Conservation (phyloP, 2,113 vertebrate species). For the Ochotona princeps region DNA sequence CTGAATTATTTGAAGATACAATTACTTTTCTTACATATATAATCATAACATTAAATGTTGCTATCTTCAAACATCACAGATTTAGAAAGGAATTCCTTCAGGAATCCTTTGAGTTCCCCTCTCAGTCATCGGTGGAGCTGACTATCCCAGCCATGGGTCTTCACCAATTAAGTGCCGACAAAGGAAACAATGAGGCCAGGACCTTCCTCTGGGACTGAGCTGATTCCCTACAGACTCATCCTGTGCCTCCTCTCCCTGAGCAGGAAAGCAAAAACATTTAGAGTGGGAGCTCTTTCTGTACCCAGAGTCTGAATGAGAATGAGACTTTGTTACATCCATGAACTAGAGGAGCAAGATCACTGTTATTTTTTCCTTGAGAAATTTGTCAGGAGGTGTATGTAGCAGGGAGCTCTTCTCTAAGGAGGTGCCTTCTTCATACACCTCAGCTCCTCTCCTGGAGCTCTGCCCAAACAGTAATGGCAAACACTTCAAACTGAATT, state of each 20-base stretch:
- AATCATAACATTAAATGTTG: neutral
- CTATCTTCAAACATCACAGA: neutral
- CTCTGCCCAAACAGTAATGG: neutral
- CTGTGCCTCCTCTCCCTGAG: neutral
- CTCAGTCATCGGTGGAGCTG: neutral
- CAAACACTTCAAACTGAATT: constrained; percentile 50
- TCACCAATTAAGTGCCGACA: constrained; percentile 27
- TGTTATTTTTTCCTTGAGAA: constrained; percentile 65
- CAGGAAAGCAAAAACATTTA: neutral
- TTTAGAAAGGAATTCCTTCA: neutral
- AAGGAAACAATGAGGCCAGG: neutral
- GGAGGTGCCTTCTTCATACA: neutral
- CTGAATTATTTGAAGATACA: constrained; percentile 7
- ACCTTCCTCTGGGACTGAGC: neutral
- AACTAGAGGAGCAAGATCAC: neutral
- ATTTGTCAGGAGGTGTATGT: constrained; percentile 10
- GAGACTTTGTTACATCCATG: constrained; percentile 11
- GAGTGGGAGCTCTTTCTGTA: neutral
- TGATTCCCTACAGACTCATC: neutral
- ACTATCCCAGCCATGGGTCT: neutral
- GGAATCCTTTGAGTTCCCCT: neutral
- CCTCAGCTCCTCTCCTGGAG: neutral
- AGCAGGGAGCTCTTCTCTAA: constrained; percentile 18
- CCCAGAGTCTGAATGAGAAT: neutral
- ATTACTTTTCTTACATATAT: neutral